phyloP scores from a whole-genome alignment of 2,113 vertebrate genomes.

The Noturus placidus region DNA sequence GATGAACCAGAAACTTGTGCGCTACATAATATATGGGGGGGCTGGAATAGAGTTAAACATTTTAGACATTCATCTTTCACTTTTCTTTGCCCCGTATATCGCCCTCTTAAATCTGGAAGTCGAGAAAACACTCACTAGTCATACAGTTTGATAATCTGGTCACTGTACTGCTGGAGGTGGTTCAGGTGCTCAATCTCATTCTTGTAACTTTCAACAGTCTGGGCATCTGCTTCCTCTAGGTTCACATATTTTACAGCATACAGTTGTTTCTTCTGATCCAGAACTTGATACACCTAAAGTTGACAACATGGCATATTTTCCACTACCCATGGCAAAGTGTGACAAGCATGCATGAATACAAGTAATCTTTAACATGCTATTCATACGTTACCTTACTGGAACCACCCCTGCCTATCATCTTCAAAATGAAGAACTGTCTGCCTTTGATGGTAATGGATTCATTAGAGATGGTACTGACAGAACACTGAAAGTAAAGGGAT shows the following conservation, averaged over 20 bases:
- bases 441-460: constrained; percentile 88
- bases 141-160: constrained; percentile 95
- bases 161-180: constrained; percentile 90
- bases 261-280: constrained; percentile 89
- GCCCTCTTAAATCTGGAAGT: neutral
- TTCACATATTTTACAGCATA: constrained; percentile 93
- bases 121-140: constrained; percentile 84
- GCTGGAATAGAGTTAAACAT: neutral
- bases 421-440: constrained; percentile 86
- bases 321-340: neutral
- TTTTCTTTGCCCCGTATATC: neutral
- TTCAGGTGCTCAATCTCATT: constrained; percentile 95
- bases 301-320: neutral
- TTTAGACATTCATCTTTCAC: neutral
- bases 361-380: neutral
- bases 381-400: constrained; percentile 85
- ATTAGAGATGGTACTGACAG: constrained; percentile 71
- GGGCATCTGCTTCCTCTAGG: constrained; percentile 87
- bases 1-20: neutral
- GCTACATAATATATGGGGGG: neutral
- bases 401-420: constrained; percentile 93
- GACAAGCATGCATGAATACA: neutral
- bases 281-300: constrained; percentile 89
- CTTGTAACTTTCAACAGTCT: constrained; percentile 90
- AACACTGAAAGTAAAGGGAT: constrained; percentile 67